A percentile compares a stretch with the other conserved stretches of the same genome.
These are phyloP conservation scores for Egretta garzetta DNA, from an alignment of 2,113 vertebrate species.

Conservation along the genomic window DNA sequence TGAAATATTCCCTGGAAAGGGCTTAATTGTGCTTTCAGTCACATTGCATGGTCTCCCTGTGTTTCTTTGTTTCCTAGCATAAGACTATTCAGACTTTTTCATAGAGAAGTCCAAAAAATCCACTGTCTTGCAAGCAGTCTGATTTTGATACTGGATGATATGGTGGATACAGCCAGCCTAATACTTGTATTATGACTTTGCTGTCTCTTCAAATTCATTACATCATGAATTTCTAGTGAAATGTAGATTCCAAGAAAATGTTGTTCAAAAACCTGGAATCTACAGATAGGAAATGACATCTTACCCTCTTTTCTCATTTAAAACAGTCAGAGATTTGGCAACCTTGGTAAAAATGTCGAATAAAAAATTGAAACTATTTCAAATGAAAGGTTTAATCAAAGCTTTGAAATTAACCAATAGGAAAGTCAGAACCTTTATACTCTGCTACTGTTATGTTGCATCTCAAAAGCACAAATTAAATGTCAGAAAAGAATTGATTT, in stretches of 20 bases:
- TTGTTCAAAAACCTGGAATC: conserved; percentile 1
- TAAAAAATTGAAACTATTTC: conserved; percentile 21
- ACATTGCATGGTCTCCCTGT: neutral
- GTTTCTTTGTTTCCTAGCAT: neutral
- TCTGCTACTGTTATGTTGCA: conserved; percentile 11
- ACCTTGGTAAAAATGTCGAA: conserved; percentile 40
- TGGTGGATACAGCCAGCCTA: neutral
- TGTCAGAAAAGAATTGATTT: conserved; percentile 58
- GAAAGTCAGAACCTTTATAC: conserved; percentile 33
- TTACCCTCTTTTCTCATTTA: conserved; percentile 25
- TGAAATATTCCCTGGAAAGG: neutral
- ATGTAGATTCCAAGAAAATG: conserved; percentile 8
- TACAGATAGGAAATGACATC: conserved; percentile 21
- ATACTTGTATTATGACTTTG: conserved; percentile 21
- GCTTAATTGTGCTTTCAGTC: neutral
- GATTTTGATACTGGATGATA: conserved; percentile 14
- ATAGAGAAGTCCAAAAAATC: neutral
- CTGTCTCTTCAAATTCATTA: conserved; percentile 24
- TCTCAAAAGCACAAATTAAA: conserved; percentile 62
- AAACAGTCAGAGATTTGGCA: conserved; percentile 11
- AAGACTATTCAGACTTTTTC: neutral
- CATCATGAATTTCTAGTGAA: conserved; percentile 14
- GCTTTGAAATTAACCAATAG: conserved; percentile 31
- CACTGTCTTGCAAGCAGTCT: neutral
- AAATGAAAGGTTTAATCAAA: conserved; percentile 46